Percentiles rank a stretch among this genome's conserved stretches.
Evolutionary conservation across 2,113 vertebrate genomes (phyloP).

Genomic region (Phoenicopterus ruber): DNA sequence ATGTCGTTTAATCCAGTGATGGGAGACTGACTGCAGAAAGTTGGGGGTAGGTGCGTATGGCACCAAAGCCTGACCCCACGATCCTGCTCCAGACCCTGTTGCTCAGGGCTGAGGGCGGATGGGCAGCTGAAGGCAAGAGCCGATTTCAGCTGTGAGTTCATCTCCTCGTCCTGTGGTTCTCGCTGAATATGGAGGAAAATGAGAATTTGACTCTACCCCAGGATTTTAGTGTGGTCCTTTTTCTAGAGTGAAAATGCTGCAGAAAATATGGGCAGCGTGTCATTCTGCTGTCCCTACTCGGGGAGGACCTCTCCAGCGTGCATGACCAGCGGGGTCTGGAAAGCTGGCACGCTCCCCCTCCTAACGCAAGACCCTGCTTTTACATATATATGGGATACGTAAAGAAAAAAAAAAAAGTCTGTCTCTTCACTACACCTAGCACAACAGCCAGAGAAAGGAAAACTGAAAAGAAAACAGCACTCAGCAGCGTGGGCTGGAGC

Average conservation of each 20-base stretch:
- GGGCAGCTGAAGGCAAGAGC: not conserved
- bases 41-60: not conserved
- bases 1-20: not conserved
- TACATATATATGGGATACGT: not conserved
- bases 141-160: not conserved
- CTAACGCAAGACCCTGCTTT: not conserved
- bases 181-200: not conserved
- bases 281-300: fast-evolving
- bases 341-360: not conserved
- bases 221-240: not conserved
- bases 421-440: not conserved
- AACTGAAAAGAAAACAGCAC: not conserved
- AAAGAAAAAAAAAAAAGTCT: not conserved
- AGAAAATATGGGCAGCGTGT: not conserved
- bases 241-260: not conserved
- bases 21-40: not conserved
- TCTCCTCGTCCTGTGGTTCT: fast-evolving
- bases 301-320: not conserved
- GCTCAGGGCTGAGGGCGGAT: not conserved
- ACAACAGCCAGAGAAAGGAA: not conserved
- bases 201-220: not conserved
- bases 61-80: not conserved
- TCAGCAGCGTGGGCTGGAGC: not conserved
- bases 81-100: not conserved
- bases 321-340: not conserved